A percentile compares a stretch with the other conserved stretches of the same genome.
phyloP scores from a whole-genome alignment of 2,113 vertebrate species.

The Columbina picui region DNA sequence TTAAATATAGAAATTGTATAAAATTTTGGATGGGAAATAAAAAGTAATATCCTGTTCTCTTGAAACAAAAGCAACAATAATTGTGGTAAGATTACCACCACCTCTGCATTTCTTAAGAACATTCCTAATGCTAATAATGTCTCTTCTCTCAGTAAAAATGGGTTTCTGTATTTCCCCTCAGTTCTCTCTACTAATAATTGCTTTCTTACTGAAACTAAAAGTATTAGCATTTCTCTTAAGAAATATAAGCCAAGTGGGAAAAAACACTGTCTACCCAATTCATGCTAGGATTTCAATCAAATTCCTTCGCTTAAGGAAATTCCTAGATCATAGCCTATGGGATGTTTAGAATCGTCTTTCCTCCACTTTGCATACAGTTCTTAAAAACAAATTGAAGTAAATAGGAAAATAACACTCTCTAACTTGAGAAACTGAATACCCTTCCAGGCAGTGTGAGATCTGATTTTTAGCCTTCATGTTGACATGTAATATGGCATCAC shows the following conservation, averaged over 20 bases:
- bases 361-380: neutral
- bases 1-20: neutral
- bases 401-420: neutral
- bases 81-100: neutral
- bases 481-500: neutral
- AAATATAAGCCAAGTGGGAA: neutral
- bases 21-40: neutral
- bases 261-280: neutral
- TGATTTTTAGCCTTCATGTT: neutral
- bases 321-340: neutral
- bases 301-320: neutral
- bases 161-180: neutral
- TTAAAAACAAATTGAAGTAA: neutral
- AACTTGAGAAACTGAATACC: neutral
- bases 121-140: neutral
- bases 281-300: neutral
- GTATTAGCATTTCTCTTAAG: neutral
- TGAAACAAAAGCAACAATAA: neutral
- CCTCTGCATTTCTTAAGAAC: neutral
- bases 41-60: neutral
- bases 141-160: neutral
- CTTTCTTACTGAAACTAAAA: neutral
- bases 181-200: neutral
- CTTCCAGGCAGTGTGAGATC: neutral
- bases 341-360: neutral